phyloP scores from a whole-genome alignment of 2,888 invertebrate genomes.

The Poecilobothrus nobilitatus region DNA sequence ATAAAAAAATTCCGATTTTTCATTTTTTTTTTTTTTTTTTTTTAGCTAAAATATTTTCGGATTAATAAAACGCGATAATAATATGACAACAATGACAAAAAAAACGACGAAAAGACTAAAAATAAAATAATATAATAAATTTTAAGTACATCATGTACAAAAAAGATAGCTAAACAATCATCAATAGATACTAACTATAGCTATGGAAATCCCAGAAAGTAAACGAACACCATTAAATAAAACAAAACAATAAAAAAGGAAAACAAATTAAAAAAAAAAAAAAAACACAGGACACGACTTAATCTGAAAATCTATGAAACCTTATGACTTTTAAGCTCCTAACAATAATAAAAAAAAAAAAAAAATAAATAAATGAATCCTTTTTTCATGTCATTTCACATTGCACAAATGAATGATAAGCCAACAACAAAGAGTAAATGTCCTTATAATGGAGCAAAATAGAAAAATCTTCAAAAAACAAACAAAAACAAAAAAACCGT shows the following conservation, averaged over 20 bases:
- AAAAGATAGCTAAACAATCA: too few species aligned
- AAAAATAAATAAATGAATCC: neutral
- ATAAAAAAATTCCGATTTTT: too few species aligned
- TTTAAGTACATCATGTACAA: neutral
- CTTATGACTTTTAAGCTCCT: neutral
- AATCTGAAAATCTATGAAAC: neutral
- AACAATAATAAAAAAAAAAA: neutral
- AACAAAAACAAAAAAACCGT: neutral
- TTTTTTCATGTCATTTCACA: neutral
- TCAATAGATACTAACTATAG: neutral
- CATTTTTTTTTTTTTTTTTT: too few species aligned
- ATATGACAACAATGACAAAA: too few species aligned
- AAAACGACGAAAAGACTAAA: neutral
- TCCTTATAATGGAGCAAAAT: neutral
- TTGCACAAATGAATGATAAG: neutral
- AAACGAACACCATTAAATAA: neutral
- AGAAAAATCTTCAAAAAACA: neutral
- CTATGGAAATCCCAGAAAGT: too few species aligned
- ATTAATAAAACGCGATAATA: too few species aligned
- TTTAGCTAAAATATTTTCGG: too few species aligned
- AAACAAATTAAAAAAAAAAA: too few species aligned
- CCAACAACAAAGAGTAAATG: neutral
- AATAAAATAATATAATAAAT: neutral
- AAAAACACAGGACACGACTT: too few species aligned
- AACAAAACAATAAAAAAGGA: neutral